Percentiles rank a stretch among this genome's conserved stretches.
phyloP scores from a whole-genome alignment of 2,797 vertebrate species.

The Xenops minutus region DNA sequence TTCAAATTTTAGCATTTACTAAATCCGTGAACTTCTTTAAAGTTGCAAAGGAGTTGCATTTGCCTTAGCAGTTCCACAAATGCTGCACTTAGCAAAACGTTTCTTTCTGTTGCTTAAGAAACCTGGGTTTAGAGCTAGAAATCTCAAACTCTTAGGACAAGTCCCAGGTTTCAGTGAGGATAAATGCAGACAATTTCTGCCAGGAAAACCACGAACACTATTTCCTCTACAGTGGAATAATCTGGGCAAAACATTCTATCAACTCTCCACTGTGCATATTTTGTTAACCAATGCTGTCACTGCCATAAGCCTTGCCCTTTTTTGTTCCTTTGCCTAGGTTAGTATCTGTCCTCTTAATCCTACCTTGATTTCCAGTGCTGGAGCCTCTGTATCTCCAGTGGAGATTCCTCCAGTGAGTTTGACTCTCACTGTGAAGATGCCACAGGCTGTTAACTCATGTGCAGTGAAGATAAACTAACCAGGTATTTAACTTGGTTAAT shows the following conservation, averaged over 20 bases:
- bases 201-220: not conserved
- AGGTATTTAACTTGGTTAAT: not conserved
- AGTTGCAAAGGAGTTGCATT: not conserved
- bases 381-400: not conserved
- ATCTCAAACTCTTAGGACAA: not conserved
- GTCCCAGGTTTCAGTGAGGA: not conserved
- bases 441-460: not conserved
- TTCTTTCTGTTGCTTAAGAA: not conserved
- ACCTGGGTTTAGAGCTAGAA: not conserved
- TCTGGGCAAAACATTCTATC: not conserved
- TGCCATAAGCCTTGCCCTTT: not conserved
- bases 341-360: not conserved
- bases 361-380: not conserved
- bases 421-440: not conserved
- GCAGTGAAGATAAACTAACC: not conserved
- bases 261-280: not conserved
- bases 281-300: not conserved
- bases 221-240: not conserved
- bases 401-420: not conserved
- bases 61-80: not conserved
- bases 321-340: not conserved
- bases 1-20: not conserved
- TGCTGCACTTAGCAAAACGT: not conserved
- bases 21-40: not conserved
- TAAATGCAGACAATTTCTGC: not conserved